phyloP scores from a whole-genome alignment of 1,140 invertebrate species.

The Macrocentrus cingulum region DNA sequence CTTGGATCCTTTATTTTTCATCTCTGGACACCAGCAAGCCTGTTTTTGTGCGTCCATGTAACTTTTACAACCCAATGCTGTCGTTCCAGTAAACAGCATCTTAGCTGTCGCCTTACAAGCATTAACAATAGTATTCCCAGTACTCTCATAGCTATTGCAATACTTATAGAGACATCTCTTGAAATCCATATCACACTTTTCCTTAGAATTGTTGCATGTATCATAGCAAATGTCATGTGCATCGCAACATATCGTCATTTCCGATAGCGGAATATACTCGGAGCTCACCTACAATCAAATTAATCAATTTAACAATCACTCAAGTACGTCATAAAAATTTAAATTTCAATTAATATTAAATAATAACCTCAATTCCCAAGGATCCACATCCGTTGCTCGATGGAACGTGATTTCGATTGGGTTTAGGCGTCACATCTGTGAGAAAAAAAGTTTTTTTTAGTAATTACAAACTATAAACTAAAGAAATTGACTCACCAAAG shows the following conservation, averaged over 20 bases:
- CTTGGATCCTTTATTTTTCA: conserved; percentile 40
- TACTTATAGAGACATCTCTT: conserved; percentile 82
- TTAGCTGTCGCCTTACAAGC: conserved; percentile 83
- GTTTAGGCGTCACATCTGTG: conserved; percentile 66
- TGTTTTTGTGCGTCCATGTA: conserved; percentile 77
- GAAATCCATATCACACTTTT: conserved; percentile 83
- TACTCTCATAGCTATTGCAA: conserved; percentile 71
- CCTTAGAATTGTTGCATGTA: conserved; percentile 82
- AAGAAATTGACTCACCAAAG: conserved; percentile 58
- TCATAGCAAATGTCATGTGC: conserved; percentile 87
- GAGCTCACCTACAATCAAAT: conserved; percentile 66
- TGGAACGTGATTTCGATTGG: conserved; percentile 73
- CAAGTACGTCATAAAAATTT: too few relatives aligned
- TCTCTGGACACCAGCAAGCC: conserved; percentile 71
- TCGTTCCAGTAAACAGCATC: conserved; percentile 77
- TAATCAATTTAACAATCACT: too few relatives aligned
- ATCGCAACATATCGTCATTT: conserved; percentile 85
- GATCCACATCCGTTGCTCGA: conserved; percentile 82
- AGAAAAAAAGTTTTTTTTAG: too few relatives aligned
- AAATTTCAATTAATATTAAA: too few relatives aligned
- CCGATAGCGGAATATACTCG: conserved; percentile 72
- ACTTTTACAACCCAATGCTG: conserved; percentile 80
- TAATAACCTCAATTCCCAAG: conserved; percentile 60
- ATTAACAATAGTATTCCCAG: conserved; percentile 67
- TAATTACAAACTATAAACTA: too few relatives aligned